These are phyloP conservation scores for Rhinopomastus cyanomelas DNA, from an alignment of 2,113 vertebrate species.

Conservation along the genomic window DNA sequence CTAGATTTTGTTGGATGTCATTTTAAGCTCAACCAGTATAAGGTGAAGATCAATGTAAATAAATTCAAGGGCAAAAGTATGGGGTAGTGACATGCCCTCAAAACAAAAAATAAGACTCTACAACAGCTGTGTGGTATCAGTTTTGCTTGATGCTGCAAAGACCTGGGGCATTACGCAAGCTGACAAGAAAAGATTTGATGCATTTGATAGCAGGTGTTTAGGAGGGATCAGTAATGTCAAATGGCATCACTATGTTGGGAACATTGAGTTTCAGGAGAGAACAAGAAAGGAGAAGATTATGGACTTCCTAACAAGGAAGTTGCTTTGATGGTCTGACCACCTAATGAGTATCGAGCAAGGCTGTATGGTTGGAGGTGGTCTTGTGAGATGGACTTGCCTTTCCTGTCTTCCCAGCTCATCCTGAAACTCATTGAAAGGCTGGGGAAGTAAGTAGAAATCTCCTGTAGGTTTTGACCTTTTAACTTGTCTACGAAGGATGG, in stretches of 20 bases:
- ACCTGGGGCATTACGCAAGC: conserved; percentile 72
- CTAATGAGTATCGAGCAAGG: not conserved
- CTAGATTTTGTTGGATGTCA: not conserved
- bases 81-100: conserved; percentile 62
- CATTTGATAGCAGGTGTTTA: conserved; percentile 76
- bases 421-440: not conserved
- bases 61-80: conserved; percentile 69
- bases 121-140: conserved; percentile 76
- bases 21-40: conserved; percentile 3
- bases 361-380: not conserved
- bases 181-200: conserved; percentile 76
- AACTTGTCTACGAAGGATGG: not conserved
- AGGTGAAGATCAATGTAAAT: conserved; percentile 59
- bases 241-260: conserved; percentile 53
- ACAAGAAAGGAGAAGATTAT: conserved; percentile 62
- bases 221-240: conserved; percentile 70
- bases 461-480: not conserved
- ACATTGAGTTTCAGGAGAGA: conserved; percentile 67
- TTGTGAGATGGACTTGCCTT: not conserved
- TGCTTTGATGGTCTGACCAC: not conserved
- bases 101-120: conserved; percentile 73
- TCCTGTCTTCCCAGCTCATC: not conserved
- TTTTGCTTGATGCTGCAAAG: conserved; percentile 73
- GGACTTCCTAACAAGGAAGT: conserved; percentile 54
- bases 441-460: not conserved